Evolutionary conservation across 1,140 invertebrate species (phyloP).

Genomic region (Bombus pascuorum): DNA sequence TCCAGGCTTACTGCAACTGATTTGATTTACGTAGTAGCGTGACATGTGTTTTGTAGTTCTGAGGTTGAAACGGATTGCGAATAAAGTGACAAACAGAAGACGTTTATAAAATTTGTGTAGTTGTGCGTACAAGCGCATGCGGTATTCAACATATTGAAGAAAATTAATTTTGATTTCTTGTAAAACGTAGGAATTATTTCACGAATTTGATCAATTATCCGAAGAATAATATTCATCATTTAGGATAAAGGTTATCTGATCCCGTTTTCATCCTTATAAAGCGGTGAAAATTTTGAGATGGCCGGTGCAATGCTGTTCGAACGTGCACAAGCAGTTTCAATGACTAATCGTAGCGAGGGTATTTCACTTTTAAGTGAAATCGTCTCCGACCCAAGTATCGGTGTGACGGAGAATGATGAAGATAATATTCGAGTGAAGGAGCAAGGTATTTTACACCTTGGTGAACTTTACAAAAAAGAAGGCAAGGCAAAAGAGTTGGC

Average conservation of each 20-base stretch:
- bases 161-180: not conserved
- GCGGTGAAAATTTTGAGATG: slow-evolving; percentile 81
- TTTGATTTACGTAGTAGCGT: slow-evolving; percentile 65
- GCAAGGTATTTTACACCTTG: slow-evolving; percentile 94
- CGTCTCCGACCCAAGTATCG: slow-evolving; percentile 85
- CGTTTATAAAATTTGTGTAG: slow-evolving; percentile 15
- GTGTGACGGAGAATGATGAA: slow-evolving; percentile 90
- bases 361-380: slow-evolving; percentile 88
- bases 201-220: not conserved
- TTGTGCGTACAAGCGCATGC: not conserved
- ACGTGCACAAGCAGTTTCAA: slow-evolving; percentile 88
- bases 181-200: not conserved
- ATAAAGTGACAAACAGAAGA: slow-evolving; percentile 59
- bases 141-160: not conserved
- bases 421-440: slow-evolving; percentile 94
- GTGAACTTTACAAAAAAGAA: slow-evolving; percentile 94
- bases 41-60: slow-evolving; percentile 65
- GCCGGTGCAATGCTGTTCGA: slow-evolving; percentile 94
- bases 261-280: slow-evolving; percentile 17
- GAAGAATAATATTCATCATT: not conserved
- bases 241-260: slow-evolving; percentile 17
- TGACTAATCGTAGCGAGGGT: slow-evolving; percentile 88
- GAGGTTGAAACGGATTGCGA: slow-evolving; percentile 35
- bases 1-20: not conserved
- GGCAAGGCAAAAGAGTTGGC: slow-evolving; percentile 97